Base-by-base conservation (phyloP, 2,797 vertebrate species). In the Sebastes hubbsi region DNA sequence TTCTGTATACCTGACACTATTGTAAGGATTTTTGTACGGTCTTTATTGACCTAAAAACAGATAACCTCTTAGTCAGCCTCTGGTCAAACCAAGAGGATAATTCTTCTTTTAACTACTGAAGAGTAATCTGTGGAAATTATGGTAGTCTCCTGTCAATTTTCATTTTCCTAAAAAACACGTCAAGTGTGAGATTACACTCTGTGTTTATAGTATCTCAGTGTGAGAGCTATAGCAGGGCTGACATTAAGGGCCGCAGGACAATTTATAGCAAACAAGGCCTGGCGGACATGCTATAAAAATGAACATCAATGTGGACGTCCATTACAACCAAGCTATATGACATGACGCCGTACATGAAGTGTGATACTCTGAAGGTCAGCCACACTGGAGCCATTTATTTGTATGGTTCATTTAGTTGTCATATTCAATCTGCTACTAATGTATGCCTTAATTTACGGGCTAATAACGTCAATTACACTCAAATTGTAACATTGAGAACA, bases 291-390 rank as follows among this genome's bases (percentile, higher is more conserved):
- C 83, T 63, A 58, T 82, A 84, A 84, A 83, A 78, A 80, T 70
- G 16, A 85, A 70, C 71, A 72, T 80, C 22, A 75, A 20, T 61
- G 58, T 78, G 77, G 49, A 62, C 6, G 2, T 68, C 22, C 10
- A 61, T 68, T 81, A 63, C 52, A 63, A 49, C 42, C 6, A 6
- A 46, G 64, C 59, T 24, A 36, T 66, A 70, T 27, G 55, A 69
- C 68, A 67, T 52, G 59, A 67, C 64, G 76, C 10, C 18, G 60
- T 36, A 29, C 32, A 55, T 72, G 38, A 72, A 59, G 18, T 67
- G n/a, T 27, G 54, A 66, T 22, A 30, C 10, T 20, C 66, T 61
- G 42, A 87, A 83, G 80, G 79, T 86, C 86, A 80, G 59, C 56
- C 5, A 10, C 55, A 42, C 24, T 61, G 16, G 27, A 34, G 36